These are phyloP conservation scores for Molothrus ater DNA, from an alignment of 2,797 vertebrate genomes.

Conservation along the genomic window DNA sequence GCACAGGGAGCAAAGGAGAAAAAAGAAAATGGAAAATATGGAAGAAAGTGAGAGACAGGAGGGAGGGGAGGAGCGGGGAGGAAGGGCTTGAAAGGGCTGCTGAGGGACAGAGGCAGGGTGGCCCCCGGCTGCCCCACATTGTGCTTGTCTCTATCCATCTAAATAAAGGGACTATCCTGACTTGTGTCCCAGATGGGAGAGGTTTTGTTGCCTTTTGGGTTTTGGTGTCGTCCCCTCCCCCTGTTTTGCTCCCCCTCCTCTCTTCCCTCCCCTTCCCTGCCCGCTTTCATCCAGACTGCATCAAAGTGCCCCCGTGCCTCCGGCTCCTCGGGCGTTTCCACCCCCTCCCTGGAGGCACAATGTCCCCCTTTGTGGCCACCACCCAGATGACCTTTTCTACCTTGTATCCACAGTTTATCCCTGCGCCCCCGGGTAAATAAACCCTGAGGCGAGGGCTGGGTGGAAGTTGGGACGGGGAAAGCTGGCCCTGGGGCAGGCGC, in stretches of 20 bases:
- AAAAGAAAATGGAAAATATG: background rate
- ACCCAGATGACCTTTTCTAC: conserved; percentile 73
- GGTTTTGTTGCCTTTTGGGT: background rate
- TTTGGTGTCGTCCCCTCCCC: background rate
- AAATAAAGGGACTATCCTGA: conserved; percentile 42
- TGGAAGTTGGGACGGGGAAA: background rate
- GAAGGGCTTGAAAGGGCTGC: background rate
- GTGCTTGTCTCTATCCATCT: conserved; percentile 41
- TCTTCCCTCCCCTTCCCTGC: background rate
- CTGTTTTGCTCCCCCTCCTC: background rate
- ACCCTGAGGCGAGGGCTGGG: conserved; percentile 33
- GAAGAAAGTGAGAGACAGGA: background rate
- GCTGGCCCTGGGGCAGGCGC: background rate
- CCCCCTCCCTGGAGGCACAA: background rate
- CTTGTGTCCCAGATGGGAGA: conserved; percentile 38
- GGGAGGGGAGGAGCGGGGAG: background rate
- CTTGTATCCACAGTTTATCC: conserved; percentile 77
- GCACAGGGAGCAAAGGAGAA: background rate
- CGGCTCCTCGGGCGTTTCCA: background rate
- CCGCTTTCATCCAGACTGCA: background rate
- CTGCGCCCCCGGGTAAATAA: conserved; percentile 68
- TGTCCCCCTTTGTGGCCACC: conserved; percentile 72
- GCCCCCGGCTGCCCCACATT: background rate
- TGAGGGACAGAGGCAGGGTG: background rate
- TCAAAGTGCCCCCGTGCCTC: background rate